These are phyloP conservation scores for Mandrillus leucophaeus DNA, from an alignment of 2,113 vertebrate species.

Conservation along the genomic window DNA sequence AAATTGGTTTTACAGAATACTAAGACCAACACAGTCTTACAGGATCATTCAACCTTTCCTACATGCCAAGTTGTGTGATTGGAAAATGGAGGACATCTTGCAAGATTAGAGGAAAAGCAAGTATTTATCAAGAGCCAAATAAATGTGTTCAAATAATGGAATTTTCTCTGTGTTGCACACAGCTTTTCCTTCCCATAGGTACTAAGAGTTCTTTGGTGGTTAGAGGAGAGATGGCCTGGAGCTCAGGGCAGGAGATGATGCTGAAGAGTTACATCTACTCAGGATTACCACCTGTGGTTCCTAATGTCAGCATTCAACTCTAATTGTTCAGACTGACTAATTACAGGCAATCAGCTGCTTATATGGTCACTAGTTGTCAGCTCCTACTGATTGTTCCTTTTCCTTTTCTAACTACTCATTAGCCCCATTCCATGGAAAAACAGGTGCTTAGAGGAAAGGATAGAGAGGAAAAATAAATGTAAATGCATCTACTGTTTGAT, in stretches of 20 bases:
- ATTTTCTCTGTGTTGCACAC: not conserved
- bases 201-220: slow-evolving; percentile 38
- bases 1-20: not conserved
- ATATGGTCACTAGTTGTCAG: not conserved
- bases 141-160: not conserved
- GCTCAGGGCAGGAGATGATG: not conserved
- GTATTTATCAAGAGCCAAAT: not conserved
- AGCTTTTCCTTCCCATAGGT: not conserved
- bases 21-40: not conserved
- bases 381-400: not conserved
- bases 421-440: not conserved
- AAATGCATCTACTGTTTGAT: not conserved
- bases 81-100: slow-evolving; percentile 12
- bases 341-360: not conserved
- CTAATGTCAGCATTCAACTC: not conserved
- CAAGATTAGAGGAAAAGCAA: not conserved
- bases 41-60: slow-evolving; percentile 5
- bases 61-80: not conserved
- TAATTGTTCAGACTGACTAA: not conserved
- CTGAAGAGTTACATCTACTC: not conserved
- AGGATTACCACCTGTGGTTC: not conserved
- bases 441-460: not conserved
- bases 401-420: not conserved
- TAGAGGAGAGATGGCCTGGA: not conserved
- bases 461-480: not conserved